phyloP scores from a whole-genome alignment of 2,113 vertebrate genomes.

The Anoura caudifer region DNA sequence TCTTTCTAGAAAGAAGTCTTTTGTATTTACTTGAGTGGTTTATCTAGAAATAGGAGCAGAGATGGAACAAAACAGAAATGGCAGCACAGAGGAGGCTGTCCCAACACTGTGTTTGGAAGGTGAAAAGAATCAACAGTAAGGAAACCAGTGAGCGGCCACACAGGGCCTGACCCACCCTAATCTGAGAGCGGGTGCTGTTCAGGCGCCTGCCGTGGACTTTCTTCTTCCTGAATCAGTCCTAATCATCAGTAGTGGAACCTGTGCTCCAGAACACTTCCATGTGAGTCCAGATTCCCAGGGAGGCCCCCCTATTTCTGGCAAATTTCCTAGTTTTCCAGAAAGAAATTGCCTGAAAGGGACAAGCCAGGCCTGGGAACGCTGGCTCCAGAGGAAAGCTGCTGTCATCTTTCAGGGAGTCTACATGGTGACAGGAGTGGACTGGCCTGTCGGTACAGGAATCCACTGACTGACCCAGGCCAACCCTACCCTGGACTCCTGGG shows the following conservation, averaged over 20 bases:
- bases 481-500: background rate
- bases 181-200: background rate
- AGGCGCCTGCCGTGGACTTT: fast-evolving
- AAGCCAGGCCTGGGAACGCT: background rate
- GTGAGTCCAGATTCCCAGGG: background rate
- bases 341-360: background rate
- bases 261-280: background rate
- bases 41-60: background rate
- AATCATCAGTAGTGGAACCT: too few relatives aligned
- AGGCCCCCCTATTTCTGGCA: background rate
- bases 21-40: background rate
- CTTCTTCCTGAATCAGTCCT: background rate
- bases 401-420: background rate
- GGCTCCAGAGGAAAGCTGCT: background rate
- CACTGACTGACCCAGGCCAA: background rate
- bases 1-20: background rate
- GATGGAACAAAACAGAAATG: fast-evolving
- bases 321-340: background rate
- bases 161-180: background rate
- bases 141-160: fast-evolving
- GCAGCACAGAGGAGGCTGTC: fast-evolving
- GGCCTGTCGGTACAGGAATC: too few relatives aligned
- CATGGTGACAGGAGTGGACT: background rate
- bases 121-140: background rate
- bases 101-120: fast-evolving